A percentile compares a stretch with the other conserved stretches of the same genome.
These are phyloP conservation scores for Leucosticte australis DNA, from an alignment of 2,113 vertebrate species.

Conservation along the genomic window DNA sequence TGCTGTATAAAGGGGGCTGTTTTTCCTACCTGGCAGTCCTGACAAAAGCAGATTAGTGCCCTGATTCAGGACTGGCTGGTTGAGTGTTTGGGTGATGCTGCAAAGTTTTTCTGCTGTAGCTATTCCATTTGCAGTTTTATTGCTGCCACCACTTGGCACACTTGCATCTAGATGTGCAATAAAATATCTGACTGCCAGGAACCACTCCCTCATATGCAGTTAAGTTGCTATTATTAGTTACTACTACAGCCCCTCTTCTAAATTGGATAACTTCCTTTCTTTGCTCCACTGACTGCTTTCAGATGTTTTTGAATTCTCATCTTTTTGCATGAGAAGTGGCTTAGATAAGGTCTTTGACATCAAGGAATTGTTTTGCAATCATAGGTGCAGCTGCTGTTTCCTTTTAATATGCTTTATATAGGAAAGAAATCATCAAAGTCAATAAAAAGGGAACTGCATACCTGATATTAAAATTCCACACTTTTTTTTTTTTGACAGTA, in stretches of 20 bases:
- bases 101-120: neutral
- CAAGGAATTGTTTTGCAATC: neutral
- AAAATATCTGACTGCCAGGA: neutral
- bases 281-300: neutral
- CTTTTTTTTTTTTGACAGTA: neutral
- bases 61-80: neutral
- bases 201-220: neutral
- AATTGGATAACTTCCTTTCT: neutral
- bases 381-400: neutral
- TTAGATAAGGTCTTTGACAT: neutral
- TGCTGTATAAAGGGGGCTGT: neutral
- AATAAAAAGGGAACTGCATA: neutral
- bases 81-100: neutral
- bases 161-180: neutral
- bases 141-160: neutral
- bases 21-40: neutral
- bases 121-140: neutral
- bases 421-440: neutral
- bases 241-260: neutral
- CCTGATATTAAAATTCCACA: neutral
- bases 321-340: neutral
- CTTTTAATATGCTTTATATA: neutral
- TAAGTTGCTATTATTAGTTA: neutral
- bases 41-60: neutral
- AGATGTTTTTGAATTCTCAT: neutral